Base-by-base conservation (phyloP, 2,797 vertebrate genomes). In the Helarctos malayanus region DNA sequence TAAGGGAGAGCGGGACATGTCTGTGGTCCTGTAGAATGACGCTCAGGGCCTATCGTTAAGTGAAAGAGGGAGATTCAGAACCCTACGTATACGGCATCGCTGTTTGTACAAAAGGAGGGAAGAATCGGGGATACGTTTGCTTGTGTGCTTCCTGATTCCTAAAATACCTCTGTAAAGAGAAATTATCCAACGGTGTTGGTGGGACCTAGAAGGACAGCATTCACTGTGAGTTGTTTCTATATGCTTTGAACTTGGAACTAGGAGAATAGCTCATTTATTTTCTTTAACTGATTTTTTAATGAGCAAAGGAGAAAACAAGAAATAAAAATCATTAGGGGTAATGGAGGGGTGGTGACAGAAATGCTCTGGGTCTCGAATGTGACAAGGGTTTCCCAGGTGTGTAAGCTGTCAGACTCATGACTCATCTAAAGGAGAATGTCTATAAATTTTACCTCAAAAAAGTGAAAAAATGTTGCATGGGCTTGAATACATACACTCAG, bases 11-110 rank as follows among this genome's bases (percentile, higher is more conserved):
- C 29, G 15, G 5, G 47, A n/a, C 49, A 1, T 10, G 1, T 18
- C 25, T 2, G 0, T 2, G 57, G 18, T 68, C 47, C 15, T 9
- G 5, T 0, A 14, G 45, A n/a, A 0, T 1, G 35, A 63, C 0
- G 41, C 41, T 35, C 68, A 54, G 18, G 56, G 68, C 4, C 11
- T 35, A 12, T 0, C 5, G 13, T 19, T 10, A 7, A 23, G 45
- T 6, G 5, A 8, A 52, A 59, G 61, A 52, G 15, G 5, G 68
- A 41, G 61, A 73, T 7, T 4, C 63, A 61, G 25, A 19, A 32
- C 35, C 1, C 4, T 9, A 19, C 21, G 3, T 3, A 7, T 10
- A 7, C 27, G 4, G 3, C 15, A n/a, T 7, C 29, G 3, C 35
- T 45, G 13, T 8, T 13, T 3, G 65, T n/a, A 8, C 19, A 7